A percentile compares a stretch with the other conserved stretches of the same genome.
Conservation (phyloP, 1,140 invertebrate species). For the Scaptomyza pallida region DNA sequence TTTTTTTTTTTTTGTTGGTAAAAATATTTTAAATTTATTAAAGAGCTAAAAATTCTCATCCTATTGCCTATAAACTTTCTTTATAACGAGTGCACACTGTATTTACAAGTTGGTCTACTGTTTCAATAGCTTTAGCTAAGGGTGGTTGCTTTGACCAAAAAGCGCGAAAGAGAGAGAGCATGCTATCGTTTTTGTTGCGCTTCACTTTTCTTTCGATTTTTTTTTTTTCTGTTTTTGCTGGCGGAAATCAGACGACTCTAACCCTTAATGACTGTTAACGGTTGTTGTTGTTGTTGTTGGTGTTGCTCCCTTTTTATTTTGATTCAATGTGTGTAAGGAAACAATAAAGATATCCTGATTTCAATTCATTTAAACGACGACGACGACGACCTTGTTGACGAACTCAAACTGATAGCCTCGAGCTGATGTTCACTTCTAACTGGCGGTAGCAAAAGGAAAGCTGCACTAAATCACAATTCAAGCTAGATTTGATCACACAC, state of each 20-base stretch:
- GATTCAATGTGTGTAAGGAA: conserved; percentile 27
- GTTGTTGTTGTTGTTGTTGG: conserved; percentile 15
- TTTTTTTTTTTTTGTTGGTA: not conserved
- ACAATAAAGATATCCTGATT: conserved; percentile 79
- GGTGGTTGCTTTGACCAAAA: conserved; percentile 37
- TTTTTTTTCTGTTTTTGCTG: conserved; percentile 31
- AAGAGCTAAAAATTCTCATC: no score
- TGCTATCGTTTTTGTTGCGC: conserved; percentile 32
- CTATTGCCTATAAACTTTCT: no score
- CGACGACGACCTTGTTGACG: conserved; percentile 68
- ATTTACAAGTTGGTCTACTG: not conserved
- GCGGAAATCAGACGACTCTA: conserved; percentile 55
- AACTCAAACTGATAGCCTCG: conserved; percentile 50
- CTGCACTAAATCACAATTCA: conserved; percentile 62
- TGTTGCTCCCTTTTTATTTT: conserved; percentile 21
- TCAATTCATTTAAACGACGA: conserved; percentile 69
- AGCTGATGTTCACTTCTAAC: conserved; percentile 17
- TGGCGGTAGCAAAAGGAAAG: conserved; percentile 54
- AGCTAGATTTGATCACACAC: conserved; percentile 51
- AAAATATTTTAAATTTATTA: no score
- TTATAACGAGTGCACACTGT: conserved; percentile 11
- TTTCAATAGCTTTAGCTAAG: conserved; percentile 15
- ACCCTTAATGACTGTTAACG: conserved; percentile 55
- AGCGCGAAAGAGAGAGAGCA: conserved; percentile 1
- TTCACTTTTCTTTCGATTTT: conserved; percentile 33